These are phyloP conservation scores for Microplitis deprimator DNA, from an alignment of 2,888 invertebrate species.

Conservation along the genomic window DNA sequence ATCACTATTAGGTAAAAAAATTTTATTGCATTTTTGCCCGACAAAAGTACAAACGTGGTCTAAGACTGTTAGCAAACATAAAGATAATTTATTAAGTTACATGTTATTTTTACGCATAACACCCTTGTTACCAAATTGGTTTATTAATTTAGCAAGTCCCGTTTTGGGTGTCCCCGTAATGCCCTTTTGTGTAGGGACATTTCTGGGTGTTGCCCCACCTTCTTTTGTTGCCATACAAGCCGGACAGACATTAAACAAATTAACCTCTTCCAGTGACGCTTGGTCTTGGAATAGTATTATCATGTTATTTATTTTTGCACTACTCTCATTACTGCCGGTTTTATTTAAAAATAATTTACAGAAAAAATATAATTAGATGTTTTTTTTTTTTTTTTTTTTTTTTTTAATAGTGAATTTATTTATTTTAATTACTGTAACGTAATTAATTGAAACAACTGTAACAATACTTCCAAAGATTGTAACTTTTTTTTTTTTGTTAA, in stretches of 20 bases:
- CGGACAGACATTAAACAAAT: conserved; percentile 93
- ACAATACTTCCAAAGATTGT: neutral
- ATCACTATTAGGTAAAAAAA: conserved; percentile 87
- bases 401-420: conserved; percentile 14
- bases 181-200: conserved; percentile 96
- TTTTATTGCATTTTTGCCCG: conserved; percentile 91
- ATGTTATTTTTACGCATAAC: conserved; percentile 97
- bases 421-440: neutral
- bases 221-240: conserved; percentile 98
- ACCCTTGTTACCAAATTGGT: conserved; percentile 99
- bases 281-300: conserved; percentile 91
- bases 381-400: neutral
- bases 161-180: conserved; percentile 94
- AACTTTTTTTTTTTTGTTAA: neutral
- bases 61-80: conserved; percentile 85
- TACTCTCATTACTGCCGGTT: conserved; percentile 90
- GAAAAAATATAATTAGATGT: conserved; percentile 81
- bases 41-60: conserved; percentile 90
- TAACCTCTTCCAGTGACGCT: conserved; percentile 90
- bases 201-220: conserved; percentile 96
- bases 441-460: neutral
- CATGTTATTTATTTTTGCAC: conserved; percentile 83
- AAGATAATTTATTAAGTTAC: conserved; percentile 92
- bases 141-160: conserved; percentile 96
- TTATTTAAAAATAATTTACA: conserved; percentile 84